Base-by-base conservation (phyloP, 2,797 vertebrate species). In the Remorina albescens region DNA sequence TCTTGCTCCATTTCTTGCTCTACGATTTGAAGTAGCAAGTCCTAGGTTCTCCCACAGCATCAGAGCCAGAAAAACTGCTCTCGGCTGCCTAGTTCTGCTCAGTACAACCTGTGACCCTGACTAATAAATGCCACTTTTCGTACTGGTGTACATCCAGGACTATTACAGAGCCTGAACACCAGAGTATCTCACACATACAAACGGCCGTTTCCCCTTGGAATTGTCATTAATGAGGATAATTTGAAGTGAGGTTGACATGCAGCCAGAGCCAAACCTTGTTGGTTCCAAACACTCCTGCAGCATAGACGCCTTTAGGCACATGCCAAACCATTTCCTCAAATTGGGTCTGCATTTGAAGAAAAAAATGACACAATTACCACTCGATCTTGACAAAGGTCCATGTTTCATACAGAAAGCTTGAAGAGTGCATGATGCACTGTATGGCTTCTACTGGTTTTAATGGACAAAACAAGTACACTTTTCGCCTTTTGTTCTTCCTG, bases 191-290 rank as follows among this genome's bases (percentile, higher is more conserved):
- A 83, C 81, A 83, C 87, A 85, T 86, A 90, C 86, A 89, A 90
- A 90, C 83, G 87, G 79, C 70, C 76, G 63, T 90, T 92, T 93
- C 90, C 89, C 82, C 55, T 92, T 67, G 80, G 87, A 91, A 88
- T 83, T 84, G 85, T 88, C 57, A 78, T 92, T 93, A 94, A 94
- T 93, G 88, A 91, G 91, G 86, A 92, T 94, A 89, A 94, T 93
- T 94, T 91, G 81, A 89, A 92, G 83, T 81, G 88, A 89, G 88
- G 90, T 91, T 91, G 88, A 90, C 80, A 80, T 73, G 74, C 61
- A 82, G 83, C 81, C 4, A 1, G 67, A 81, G 91, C 93, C 92
- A 94, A 93, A 91, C 84, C 88, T 74, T 75, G 69, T 82, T 86
- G 84, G 82, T 89, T 93, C 83, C 87, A 87, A 89, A 91, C 65